Conservation (phyloP, 2,797 vertebrate genomes). For the Chromis chromis region DNA sequence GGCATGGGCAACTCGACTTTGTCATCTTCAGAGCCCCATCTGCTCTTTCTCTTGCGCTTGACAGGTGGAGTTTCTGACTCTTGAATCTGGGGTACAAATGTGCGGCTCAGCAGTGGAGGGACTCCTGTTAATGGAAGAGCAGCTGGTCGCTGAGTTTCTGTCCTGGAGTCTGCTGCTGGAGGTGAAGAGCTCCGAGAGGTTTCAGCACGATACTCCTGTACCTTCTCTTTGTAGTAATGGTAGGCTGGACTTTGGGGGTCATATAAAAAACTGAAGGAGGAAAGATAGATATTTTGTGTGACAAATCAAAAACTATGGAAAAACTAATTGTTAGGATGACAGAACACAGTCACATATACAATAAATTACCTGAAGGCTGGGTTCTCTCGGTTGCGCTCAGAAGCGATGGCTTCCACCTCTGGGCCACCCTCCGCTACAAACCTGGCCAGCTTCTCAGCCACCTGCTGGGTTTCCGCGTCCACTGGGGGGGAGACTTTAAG, state of each 20-base stretch:
- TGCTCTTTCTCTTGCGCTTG: constrained; percentile 95
- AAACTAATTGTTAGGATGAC: neutral
- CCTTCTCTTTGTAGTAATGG: constrained; percentile 90
- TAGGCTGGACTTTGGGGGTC: constrained; percentile 90
- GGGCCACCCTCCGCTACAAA: constrained; percentile 95
- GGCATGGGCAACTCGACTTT: constrained; percentile 90
- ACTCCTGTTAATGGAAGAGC: constrained; percentile 10
- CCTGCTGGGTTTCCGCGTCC: constrained; percentile 90
- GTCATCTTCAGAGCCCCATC: constrained; percentile 96
- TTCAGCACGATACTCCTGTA: constrained; percentile 88
- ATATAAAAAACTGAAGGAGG: constrained; percentile 89
- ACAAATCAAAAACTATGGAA: neutral
- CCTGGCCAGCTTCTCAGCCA: constrained; percentile 93
- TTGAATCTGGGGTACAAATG: constrained; percentile 27
- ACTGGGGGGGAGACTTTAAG: constrained; percentile 99
- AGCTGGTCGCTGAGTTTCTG: constrained; percentile 34
- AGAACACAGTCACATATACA: neutral
- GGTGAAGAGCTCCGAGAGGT: constrained; percentile 51
- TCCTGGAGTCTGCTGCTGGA: constrained; percentile 32
- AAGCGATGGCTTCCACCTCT: constrained; percentile 92
- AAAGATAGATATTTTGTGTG: constrained; percentile 12
- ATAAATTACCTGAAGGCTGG: constrained; percentile 89
- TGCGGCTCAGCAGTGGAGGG: constrained; percentile 16
- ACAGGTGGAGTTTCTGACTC: constrained; percentile 63
- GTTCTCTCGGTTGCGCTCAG: constrained; percentile 91